These are phyloP conservation scores for Pseudoatta argentina DNA, from an alignment of 1,140 invertebrate species.

Conservation along the genomic window DNA sequence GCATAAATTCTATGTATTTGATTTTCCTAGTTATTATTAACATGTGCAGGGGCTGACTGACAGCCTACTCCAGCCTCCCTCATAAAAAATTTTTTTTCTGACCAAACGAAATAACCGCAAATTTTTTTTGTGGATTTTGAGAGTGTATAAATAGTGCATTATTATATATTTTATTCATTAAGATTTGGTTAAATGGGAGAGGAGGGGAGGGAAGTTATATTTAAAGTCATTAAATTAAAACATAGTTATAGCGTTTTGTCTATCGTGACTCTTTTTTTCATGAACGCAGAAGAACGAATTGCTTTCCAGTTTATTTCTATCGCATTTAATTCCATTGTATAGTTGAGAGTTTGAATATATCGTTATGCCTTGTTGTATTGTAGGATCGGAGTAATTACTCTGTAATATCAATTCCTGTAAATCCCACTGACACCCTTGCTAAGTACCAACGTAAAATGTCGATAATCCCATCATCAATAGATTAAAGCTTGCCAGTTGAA, in stretches of 20 bases:
- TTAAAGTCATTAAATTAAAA: neutral
- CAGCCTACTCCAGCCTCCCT: no score
- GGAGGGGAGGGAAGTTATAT: neutral
- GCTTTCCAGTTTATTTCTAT: neutral
- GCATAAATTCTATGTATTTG: no score
- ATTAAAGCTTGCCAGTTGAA: conserved; percentile 55
- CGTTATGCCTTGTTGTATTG: neutral
- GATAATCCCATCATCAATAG: conserved; percentile 61
- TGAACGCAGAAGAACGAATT: neutral
- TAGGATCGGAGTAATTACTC: conserved; percentile 41
- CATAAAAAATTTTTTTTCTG: no score
- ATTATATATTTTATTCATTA: no score
- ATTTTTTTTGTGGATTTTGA: no score
- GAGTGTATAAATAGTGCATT: no score
- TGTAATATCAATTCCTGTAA: conserved; percentile 50
- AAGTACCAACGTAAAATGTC: conserved; percentile 57
- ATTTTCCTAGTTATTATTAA: no score
- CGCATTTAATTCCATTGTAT: neutral
- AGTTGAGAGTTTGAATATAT: neutral
- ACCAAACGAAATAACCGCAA: no score
- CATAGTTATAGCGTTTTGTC: neutral
- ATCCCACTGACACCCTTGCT: conserved; percentile 31
- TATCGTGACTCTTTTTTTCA: neutral
- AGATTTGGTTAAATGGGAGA: no score
- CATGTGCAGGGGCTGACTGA: no score